A percentile compares a stretch with the other conserved stretches of the same genome.
Evolutionary conservation across 2,888 invertebrate species (phyloP).

Genomic region (Abrostola tripartita): DNA sequence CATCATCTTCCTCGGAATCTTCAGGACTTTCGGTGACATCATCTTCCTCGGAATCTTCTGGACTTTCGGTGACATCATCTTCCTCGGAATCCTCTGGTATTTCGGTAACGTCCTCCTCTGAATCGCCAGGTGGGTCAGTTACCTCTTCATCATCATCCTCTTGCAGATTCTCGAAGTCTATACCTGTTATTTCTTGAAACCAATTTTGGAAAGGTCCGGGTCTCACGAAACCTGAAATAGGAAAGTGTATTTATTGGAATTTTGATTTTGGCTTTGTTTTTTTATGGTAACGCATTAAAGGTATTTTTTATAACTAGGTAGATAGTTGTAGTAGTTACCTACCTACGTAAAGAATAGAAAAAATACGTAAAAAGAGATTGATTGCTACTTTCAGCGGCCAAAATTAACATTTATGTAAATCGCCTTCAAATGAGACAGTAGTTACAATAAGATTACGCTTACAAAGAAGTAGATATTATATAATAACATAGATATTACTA

Average conservation of each 20-base stretch:
- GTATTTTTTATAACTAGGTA: too few species aligned
- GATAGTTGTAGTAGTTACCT: too few species aligned
- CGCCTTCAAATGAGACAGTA: too few species aligned
- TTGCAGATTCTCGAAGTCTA: slow-evolving; percentile 75
- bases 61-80: background rate
- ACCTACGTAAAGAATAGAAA: too few species aligned
- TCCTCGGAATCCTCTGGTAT: slow-evolving; percentile 28
- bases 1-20: slow-evolving; percentile 68
- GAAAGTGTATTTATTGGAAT: background rate
- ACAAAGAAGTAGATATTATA: too few species aligned
- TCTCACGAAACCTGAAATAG: slow-evolving; percentile 74
- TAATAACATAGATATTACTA: too few species aligned
- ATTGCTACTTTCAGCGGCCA: too few species aligned
- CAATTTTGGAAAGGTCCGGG: slow-evolving; percentile 79
- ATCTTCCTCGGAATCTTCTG: background rate
- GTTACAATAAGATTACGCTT: too few species aligned
- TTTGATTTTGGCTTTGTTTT: background rate
- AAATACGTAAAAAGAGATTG: too few species aligned
- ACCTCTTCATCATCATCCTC: slow-evolving; percentile 61
- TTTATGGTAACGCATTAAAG: too few species aligned
- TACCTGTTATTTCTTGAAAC: slow-evolving; percentile 71
- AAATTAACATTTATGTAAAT: too few species aligned
- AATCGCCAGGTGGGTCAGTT: slow-evolving; percentile 16
- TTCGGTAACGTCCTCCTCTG: slow-evolving; percentile 18
- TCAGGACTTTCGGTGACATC: too few species aligned